These are phyloP conservation scores for Falco peregrinus DNA, from an alignment of 2,797 vertebrate genomes.

Conservation along the genomic window DNA sequence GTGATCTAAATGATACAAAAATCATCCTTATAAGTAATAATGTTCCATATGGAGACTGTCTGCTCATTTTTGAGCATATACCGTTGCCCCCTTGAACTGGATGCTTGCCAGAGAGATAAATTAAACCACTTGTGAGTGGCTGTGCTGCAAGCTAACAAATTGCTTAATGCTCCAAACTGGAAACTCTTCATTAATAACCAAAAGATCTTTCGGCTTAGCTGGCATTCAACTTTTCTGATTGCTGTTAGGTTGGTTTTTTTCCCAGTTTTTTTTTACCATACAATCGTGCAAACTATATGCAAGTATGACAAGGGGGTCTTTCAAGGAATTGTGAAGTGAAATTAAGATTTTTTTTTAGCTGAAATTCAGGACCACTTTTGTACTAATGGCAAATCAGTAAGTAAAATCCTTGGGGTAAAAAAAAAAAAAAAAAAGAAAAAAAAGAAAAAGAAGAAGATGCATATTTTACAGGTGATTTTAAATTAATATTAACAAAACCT, in stretches of 20 bases:
- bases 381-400: background rate
- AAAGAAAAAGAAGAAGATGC: background rate
- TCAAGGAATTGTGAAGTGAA: background rate
- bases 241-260: background rate
- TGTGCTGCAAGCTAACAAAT: conserved; percentile 60
- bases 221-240: conserved; percentile 30
- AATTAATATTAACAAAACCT: background rate
- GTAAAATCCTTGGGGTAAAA: background rate
- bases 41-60: conserved; percentile 55
- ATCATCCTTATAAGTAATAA: conserved; percentile 38
- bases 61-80: conserved; percentile 44
- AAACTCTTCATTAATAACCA: conserved; percentile 63
- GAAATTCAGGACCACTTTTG: background rate
- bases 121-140: conserved; percentile 38
- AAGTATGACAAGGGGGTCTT: background rate
- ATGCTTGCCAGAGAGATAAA: conserved; percentile 52
- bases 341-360: background rate
- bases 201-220: conserved; percentile 41
- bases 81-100: conserved; percentile 23
- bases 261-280: background rate
- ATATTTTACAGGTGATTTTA: background rate
- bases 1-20: conserved; percentile 76
- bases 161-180: conserved; percentile 38
- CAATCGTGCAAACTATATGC: background rate
- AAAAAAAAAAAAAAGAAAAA: too few species aligned